Conservation (phyloP, 2,888 invertebrate genomes). For the Rhagonycha fulva region DNA sequence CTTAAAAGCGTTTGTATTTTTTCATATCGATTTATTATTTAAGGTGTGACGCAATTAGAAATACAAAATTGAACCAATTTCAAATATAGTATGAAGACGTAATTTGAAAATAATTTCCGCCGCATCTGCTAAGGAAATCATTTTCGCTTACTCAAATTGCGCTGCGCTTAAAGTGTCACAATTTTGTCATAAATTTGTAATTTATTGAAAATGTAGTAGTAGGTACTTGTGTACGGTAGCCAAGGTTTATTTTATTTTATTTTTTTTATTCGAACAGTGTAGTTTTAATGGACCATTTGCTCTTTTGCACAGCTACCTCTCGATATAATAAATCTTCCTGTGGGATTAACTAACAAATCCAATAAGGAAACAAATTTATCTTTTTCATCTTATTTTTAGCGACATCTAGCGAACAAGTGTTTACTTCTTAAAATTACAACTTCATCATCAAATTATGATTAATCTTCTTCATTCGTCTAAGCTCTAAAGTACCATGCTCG, state of each 20-base stretch:
- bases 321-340: neutral
- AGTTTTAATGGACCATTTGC: neutral
- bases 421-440: neutral
- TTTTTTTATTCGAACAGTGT: neutral
- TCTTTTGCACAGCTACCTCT: neutral
- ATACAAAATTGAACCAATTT: neutral
- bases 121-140: slow-evolving; percentile 8
- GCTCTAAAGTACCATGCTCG: neutral
- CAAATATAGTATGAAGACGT: neutral
- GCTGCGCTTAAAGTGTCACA: neutral
- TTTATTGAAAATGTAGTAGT: neutral
- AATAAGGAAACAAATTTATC: neutral
- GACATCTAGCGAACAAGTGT: neutral
- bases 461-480: neutral
- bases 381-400: neutral
- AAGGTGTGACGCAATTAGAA: neutral
- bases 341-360: neutral
- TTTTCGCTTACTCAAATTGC: slow-evolving; percentile 1
- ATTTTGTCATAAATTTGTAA: neutral
- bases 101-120: slow-evolving; percentile 17
- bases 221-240: neutral
- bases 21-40: neutral
- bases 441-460: neutral
- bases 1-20: neutral
- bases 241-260: neutral